Percentiles rank a stretch among this genome's conserved stretches.
Conservation (phyloP, 2,888 invertebrate species). For the Lithophane socia region DNA sequence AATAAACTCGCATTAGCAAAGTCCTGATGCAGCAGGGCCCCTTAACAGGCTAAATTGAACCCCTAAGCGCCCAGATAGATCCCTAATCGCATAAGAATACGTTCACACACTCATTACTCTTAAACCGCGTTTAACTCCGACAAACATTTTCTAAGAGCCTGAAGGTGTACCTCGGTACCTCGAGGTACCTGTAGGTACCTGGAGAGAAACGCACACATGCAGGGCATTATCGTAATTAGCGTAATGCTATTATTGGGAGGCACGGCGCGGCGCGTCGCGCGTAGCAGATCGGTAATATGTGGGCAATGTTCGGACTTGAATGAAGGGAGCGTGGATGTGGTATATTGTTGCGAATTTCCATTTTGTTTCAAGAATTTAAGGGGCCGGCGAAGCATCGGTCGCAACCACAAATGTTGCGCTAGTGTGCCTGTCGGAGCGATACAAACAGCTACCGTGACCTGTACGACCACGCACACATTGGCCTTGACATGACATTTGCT, state of each 20-base stretch:
- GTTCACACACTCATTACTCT: conserved; percentile 16
- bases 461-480: too few relatives aligned
- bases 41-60: not conserved
- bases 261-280: conserved; percentile 72
- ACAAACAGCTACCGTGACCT: too few relatives aligned
- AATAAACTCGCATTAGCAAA: not conserved
- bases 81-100: not conserved
- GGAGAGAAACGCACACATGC: conserved; percentile 48
- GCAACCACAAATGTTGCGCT: too few relatives aligned
- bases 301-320: conserved; percentile 29
- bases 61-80: not conserved
- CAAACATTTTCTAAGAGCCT: conserved; percentile 43
- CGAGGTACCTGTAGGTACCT: conserved; percentile 4
- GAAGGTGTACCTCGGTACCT: conserved; percentile 21
- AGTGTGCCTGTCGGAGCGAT: too few relatives aligned
- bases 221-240: conserved; percentile 77
- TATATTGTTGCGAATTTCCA: not conserved
- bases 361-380: too few relatives aligned
- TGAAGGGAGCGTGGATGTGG: conserved; percentile 1
- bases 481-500: too few relatives aligned
- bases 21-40: not conserved
- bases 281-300: conserved; percentile 78
- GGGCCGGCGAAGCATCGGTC: too few relatives aligned
- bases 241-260: conserved; percentile 75
- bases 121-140: conserved; percentile 12